These are phyloP conservation scores for Stegodyphus mimosarum DNA, from an alignment of 1,140 invertebrate species.

Conservation along the genomic window DNA sequence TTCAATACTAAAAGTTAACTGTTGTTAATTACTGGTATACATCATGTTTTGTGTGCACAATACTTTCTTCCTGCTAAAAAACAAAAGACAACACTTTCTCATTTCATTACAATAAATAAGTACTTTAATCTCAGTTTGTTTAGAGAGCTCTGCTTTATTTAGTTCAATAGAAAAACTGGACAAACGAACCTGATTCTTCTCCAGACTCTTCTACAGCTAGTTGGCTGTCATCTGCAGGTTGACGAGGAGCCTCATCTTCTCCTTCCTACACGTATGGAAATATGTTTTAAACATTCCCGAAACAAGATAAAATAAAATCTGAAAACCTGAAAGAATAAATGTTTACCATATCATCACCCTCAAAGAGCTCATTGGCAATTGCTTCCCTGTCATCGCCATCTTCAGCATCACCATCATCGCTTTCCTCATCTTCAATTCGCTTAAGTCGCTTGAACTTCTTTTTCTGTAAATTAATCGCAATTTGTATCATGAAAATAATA, in stretches of 20 bases:
- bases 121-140: no score
- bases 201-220: constrained; percentile 54
- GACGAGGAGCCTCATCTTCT: constrained; percentile 31
- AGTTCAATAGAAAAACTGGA: no score
- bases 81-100: no score
- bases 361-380: constrained; percentile 90
- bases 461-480: constrained; percentile 68
- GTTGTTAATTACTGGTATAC: no score
- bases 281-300: background rate
- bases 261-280: constrained; percentile 15
- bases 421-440: constrained; percentile 86
- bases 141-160: background rate
- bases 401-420: constrained; percentile 74
- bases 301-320: background rate
- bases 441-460: constrained; percentile 89
- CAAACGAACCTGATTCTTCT: constrained; percentile 56
- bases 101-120: no score
- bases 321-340: background rate
- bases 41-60: no score
- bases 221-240: constrained; percentile 38
- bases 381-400: constrained; percentile 74
- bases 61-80: no score
- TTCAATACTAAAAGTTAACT: no score
- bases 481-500: no score
- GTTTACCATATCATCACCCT: constrained; percentile 84